Evolutionary conservation across 2,113 vertebrate species (phyloP).

Genomic region (Nothoprocta perdicaria): DNA sequence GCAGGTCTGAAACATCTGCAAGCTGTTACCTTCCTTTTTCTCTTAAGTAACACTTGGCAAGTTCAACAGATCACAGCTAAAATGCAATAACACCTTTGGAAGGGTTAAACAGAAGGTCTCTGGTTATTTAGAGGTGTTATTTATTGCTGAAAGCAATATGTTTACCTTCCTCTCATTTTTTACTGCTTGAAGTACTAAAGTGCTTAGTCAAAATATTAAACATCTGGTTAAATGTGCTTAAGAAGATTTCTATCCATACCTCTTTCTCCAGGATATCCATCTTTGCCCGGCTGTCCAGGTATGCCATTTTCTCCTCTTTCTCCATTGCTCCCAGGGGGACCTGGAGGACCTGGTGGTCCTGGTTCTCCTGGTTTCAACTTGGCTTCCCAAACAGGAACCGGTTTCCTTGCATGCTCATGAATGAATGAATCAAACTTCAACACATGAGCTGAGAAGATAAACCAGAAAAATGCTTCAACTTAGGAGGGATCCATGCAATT

Average conservation of each 20-base stretch:
- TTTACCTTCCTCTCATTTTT: neutral
- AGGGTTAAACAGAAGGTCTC: neutral
- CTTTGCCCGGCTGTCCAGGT: constrained; percentile 75
- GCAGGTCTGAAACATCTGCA: constrained; percentile 5
- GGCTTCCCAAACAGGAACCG: constrained; percentile 85
- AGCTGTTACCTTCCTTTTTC: neutral
- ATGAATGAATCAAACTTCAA: constrained; percentile 86
- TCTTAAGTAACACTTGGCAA: neutral
- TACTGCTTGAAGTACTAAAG: neutral
- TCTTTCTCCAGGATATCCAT: constrained; percentile 85
- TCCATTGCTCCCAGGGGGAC: constrained; percentile 77
- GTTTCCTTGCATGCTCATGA: constrained; percentile 83
- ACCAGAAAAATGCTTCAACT: neutral
- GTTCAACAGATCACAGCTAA: neutral
- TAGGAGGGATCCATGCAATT: neutral
- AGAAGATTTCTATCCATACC: constrained; percentile 59
- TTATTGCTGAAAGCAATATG: neutral
- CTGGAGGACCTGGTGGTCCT: constrained; percentile 80
- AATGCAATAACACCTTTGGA: neutral
- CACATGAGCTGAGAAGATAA: constrained; percentile 83
- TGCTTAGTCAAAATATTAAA: neutral
- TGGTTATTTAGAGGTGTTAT: neutral
- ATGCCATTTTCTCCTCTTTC: constrained; percentile 75
- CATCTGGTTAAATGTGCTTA: neutral
- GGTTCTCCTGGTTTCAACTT: constrained; percentile 82